These are phyloP conservation scores for Pristiophorus japonicus DNA, from an alignment of 2,113 vertebrate genomes.

Conservation along the genomic window DNA sequence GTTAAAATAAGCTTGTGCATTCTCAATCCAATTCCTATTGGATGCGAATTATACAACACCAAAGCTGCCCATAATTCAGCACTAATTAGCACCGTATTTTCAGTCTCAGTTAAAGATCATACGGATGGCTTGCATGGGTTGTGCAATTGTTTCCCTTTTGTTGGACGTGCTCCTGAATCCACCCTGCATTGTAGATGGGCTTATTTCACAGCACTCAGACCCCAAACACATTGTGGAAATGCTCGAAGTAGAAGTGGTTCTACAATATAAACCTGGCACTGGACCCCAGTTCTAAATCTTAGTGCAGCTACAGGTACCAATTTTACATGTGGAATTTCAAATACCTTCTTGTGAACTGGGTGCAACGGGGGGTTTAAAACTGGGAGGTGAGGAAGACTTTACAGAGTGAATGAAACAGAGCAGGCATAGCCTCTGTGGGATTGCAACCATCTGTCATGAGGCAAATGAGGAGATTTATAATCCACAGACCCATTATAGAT, in stretches of 20 bases:
- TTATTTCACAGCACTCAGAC: not conserved
- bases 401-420: not conserved
- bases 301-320: not conserved
- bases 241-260: not conserved
- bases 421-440: not conserved
- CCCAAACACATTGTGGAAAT: not conserved
- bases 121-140: not conserved
- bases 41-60: not conserved
- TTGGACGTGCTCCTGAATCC: not conserved
- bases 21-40: not conserved
- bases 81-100: not conserved
- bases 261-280: not conserved
- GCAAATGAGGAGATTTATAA: not conserved
- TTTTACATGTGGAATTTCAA: not conserved
- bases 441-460: not conserved
- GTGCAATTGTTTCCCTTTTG: not conserved
- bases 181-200: not conserved
- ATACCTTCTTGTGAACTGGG: not conserved
- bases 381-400: not conserved
- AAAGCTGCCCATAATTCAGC: not conserved
- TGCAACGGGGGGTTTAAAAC: not conserved
- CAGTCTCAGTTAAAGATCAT: not conserved
- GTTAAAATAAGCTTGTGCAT: not conserved
- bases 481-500: not conserved
- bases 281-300: not conserved